Conservation (phyloP, 2,113 vertebrate species). For the Pomatostomus ruficeps region DNA sequence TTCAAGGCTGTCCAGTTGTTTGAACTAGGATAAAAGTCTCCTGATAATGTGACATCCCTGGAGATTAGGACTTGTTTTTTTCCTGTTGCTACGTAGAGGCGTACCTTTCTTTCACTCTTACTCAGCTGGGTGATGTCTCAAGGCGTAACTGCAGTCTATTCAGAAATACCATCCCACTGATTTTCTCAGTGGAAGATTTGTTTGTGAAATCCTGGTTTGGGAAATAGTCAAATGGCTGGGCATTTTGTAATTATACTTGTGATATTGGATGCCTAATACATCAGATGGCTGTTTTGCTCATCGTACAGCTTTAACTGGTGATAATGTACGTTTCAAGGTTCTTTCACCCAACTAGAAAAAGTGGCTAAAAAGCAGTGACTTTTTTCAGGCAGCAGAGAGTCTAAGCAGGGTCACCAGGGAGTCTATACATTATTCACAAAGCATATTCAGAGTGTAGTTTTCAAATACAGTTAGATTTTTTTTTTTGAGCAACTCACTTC, state of each 20-base stretch:
- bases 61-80: background rate
- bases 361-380: background rate
- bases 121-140: background rate
- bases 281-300: rapidly evolving
- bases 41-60: background rate
- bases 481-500: background rate
- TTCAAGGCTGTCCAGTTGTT: background rate
- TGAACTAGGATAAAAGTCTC: background rate
- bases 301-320: background rate
- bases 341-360: background rate
- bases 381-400: background rate
- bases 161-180: background rate
- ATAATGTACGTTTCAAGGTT: background rate
- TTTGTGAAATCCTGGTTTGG: slow-evolving; percentile 12
- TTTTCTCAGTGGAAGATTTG: background rate
- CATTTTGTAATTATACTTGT: background rate
- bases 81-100: background rate
- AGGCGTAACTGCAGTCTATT: background rate
- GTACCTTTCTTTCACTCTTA: background rate
- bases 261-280: background rate
- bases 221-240: background rate
- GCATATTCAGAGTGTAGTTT: background rate
- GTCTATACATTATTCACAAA: background rate
- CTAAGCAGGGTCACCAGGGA: background rate
- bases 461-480: background rate